Evolutionary conservation across 2,888 invertebrate species (phyloP), one percentile per base, ranked within the genome.

Genomic region (Tubulanus polymorphus): DNA sequence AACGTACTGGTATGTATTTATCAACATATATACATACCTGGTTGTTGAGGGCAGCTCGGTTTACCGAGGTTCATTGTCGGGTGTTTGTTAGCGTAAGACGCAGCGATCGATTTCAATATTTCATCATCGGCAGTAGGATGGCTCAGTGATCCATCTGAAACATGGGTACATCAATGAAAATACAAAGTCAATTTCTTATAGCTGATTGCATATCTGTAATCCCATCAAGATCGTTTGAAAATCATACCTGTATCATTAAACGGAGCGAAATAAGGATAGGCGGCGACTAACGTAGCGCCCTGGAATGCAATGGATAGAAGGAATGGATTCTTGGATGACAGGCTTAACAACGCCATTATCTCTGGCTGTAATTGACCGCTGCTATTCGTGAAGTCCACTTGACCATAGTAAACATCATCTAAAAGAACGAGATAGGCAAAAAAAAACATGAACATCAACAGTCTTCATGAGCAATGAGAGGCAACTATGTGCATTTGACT

Each of bases 311-410:
- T 18, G 5, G 51, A 37, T 3, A 51, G 23, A 12, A 27, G n/a
- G 37, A 51, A 28, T 2, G 37, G 25, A n/a, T 37, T 18, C 26
- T 37, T 3, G 1, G 15, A 27, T 25, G 41, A 27, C 26, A 35
- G 41, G 23, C n/a, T 27, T 15, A 37, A 35, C 20, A 69, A 51
- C 2, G 64, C 55, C 12, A 54, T 49, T 0, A 65, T 63, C 51
- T 65, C 67, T 12, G 55, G 54, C 37, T 65, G 63, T 1, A 32
- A 35, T 5, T 37, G 41, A 0, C 29, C 48, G 26, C 61, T 60
- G 10, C 8, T 45, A 55, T 64, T 62, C 25, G 12, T n/a, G n/a
- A n/a, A n/a, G n/a, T n/a, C n/a, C n/a, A n/a, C n/a, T n/a, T n/a
- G n/a, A n/a, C n/a, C n/a, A n/a, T n/a, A n/a, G n/a, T n/a, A n/a